Evolutionary conservation across 2,797 vertebrate species (phyloP).

Genomic region (Pogoniulus pusillus): DNA sequence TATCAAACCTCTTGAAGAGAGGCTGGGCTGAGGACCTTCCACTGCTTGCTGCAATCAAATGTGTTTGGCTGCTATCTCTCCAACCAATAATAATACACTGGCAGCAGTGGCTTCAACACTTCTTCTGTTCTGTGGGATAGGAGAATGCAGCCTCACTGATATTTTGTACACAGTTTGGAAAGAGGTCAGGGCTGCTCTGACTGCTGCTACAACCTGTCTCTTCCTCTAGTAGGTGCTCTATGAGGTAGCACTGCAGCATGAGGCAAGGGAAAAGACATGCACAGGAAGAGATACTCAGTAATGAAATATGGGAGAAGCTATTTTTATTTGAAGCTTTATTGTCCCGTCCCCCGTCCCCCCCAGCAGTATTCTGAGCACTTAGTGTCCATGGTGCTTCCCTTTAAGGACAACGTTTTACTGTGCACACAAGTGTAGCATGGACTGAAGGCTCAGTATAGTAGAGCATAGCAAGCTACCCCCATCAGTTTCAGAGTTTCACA

Average conservation of each 20-base stretch:
- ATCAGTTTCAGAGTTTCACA: background rate
- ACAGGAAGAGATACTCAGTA: background rate
- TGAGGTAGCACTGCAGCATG: background rate
- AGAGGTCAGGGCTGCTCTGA: background rate
- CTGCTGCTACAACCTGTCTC: background rate
- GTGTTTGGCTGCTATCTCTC: background rate
- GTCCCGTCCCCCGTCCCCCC: too few relatives aligned
- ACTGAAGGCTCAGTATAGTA: background rate
- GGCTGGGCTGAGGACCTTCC: background rate
- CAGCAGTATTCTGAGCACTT: background rate
- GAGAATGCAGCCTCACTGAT: background rate
- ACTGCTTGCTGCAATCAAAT: background rate
- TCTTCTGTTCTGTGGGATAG: background rate
- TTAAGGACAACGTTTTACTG: background rate
- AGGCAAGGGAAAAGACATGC: background rate
- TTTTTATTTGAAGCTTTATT: background rate
- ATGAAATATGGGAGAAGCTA: background rate
- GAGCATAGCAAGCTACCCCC: background rate
- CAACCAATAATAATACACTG: background rate
- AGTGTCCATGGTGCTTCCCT: background rate
- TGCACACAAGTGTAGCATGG: rapidly evolving
- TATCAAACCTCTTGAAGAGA: background rate
- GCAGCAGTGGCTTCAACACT: background rate
- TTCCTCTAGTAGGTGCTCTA: background rate
- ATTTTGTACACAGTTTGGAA: background rate